Evolutionary conservation across 2,888 invertebrate genomes (phyloP).

Genomic region (Drosophila subsilvestris): DNA sequence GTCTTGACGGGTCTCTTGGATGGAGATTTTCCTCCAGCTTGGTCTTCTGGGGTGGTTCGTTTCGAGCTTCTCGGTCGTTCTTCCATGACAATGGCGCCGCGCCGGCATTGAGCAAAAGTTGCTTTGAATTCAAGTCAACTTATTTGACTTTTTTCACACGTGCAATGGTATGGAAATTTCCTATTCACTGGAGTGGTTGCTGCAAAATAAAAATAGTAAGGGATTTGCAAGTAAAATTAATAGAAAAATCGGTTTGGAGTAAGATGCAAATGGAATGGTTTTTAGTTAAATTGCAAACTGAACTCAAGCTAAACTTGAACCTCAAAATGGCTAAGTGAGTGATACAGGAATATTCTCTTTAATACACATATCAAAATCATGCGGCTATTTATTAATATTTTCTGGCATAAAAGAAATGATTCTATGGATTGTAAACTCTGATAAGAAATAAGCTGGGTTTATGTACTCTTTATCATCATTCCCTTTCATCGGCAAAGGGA

Average conservation of each 20-base stretch:
- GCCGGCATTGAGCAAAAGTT: background rate
- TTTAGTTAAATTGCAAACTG: background rate
- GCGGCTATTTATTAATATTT: background rate
- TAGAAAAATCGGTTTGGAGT: background rate
- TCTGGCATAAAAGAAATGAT: background rate
- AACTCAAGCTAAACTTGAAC: conserved; percentile 4
- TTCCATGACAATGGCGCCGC: conserved; percentile 47
- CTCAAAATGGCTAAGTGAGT: background rate
- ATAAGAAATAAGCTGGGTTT: too few relatives aligned
- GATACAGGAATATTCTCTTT: too few relatives aligned
- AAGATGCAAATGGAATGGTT: background rate
- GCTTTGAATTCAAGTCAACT: background rate
- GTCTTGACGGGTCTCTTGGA: conserved; percentile 23
- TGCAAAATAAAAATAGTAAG: conserved; percentile 4
- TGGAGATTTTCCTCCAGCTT: background rate
- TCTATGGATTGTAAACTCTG: too few relatives aligned
- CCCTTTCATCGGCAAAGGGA: too few relatives aligned
- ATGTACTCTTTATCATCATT: too few relatives aligned
- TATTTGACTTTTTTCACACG: conserved; percentile 50
- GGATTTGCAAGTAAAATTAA: conserved; percentile 33
- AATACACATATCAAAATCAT: background rate
- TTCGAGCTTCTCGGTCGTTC: conserved; percentile 10
- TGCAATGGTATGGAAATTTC: conserved; percentile 15
- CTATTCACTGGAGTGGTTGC: conserved; percentile 8
- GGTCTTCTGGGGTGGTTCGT: conserved; percentile 10